Evolutionary conservation across 2,888 invertebrate genomes (phyloP).

Genomic region (Tetropium fuscum): DNA sequence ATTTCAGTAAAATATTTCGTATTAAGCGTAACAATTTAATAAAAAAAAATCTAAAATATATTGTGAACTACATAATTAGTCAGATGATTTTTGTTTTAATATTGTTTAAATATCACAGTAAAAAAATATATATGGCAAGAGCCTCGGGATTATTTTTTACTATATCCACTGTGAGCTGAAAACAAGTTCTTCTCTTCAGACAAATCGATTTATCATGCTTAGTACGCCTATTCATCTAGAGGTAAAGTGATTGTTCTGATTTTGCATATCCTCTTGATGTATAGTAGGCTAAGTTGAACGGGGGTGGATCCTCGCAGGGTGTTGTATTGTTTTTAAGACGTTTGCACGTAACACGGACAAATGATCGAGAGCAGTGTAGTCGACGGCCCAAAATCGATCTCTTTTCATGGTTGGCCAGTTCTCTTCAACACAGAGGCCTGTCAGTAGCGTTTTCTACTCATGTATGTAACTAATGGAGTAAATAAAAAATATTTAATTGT

Average conservation of each 20-base stretch:
- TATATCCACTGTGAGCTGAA: slow-evolving; percentile 13
- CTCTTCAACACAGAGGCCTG: slow-evolving; percentile 23
- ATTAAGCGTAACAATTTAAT: no score
- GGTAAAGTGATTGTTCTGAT: slow-evolving; percentile 33
- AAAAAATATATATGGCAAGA: neutral
- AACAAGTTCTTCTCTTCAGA: slow-evolving; percentile 25
- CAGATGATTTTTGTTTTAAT: neutral
- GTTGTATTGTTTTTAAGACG: slow-evolving; percentile 35
- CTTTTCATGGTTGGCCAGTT: slow-evolving; percentile 31
- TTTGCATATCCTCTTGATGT: slow-evolving; percentile 31
- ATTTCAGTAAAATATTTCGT: no score
- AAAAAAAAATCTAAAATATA: no score
- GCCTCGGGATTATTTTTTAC: slow-evolving; percentile 4
- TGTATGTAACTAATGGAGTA: slow-evolving; percentile 17
- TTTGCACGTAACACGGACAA: slow-evolving; percentile 34
- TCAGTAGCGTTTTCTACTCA: slow-evolving; percentile 12
- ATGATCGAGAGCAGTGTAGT: slow-evolving; percentile 31
- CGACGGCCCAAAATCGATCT: slow-evolving; percentile 31
- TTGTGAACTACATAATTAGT: no score
- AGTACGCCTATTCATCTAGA: slow-evolving; percentile 33
- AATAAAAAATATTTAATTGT: no score
- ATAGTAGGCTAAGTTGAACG: slow-evolving; percentile 21
- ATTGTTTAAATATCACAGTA: neutral
- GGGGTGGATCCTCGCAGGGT: slow-evolving; percentile 28
- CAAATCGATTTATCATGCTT: slow-evolving; percentile 33